phyloP scores from a whole-genome alignment of 92 coral and sea anemone species.

The Pocillopora meandrina region DNA sequence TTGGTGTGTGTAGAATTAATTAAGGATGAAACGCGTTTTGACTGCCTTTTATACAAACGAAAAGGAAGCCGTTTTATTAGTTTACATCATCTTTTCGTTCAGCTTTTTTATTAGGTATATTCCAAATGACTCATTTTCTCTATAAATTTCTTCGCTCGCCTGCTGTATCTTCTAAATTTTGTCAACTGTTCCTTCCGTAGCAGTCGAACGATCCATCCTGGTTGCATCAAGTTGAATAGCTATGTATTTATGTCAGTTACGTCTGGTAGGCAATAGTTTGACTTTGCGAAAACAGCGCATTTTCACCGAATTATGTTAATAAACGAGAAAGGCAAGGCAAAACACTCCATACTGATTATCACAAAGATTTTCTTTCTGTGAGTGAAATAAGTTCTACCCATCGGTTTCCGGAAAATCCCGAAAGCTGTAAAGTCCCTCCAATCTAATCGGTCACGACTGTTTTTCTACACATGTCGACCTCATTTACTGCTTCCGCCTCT shows the following conservation, averaged over 20 bases:
- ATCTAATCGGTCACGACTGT: background rate
- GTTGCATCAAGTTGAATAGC: too few species aligned
- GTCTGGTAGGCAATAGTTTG: too few species aligned
- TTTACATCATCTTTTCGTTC: background rate
- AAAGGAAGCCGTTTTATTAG: conserved; percentile 8
- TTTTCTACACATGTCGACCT: background rate
- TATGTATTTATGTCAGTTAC: too few species aligned
- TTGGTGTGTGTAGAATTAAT: background rate
- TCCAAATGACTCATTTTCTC: background rate
- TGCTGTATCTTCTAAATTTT: too few species aligned
- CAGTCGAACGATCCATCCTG: background rate
- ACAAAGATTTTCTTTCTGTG: too few species aligned
- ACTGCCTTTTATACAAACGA: background rate
- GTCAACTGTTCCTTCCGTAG: background rate
- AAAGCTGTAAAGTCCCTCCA: too few species aligned
- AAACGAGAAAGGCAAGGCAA: too few species aligned
- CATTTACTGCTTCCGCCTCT: background rate
- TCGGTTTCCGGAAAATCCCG: too few species aligned
- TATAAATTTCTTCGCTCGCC: background rate
- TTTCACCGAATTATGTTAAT: too few species aligned
- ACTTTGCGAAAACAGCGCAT: too few species aligned
- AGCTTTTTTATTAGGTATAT: background rate
- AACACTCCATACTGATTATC: too few species aligned
- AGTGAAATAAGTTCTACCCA: too few species aligned
- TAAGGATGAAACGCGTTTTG: background rate